phyloP scores from a whole-genome alignment of 2,113 vertebrate species.

The Calypte anna region DNA sequence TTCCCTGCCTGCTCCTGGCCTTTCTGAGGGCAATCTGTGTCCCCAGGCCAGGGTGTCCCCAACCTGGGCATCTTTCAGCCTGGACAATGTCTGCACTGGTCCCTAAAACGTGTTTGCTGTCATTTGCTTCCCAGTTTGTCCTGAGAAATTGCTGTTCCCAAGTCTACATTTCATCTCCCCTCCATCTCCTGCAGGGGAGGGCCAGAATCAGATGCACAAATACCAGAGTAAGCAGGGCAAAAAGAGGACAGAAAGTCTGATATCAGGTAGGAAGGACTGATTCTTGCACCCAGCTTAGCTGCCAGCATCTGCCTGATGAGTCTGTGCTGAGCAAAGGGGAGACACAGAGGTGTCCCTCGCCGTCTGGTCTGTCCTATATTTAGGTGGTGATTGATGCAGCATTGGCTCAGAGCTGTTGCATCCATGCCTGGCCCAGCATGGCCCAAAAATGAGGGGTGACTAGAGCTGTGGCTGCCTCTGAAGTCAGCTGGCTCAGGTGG shows the following conservation, averaged over 20 bases:
- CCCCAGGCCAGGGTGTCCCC: not conserved
- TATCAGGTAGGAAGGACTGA: not conserved
- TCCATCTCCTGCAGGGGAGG: not conserved
- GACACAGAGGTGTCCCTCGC: not conserved
- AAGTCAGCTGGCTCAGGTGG: slow-evolving; percentile 10
- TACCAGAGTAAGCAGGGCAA: not conserved
- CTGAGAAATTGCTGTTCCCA: not conserved
- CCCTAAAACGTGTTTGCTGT: not conserved
- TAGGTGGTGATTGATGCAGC: not conserved
- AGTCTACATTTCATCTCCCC: not conserved
- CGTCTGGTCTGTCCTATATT: not conserved
- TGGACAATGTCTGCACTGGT: not conserved
- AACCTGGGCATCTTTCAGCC: not conserved
- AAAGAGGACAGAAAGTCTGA: not conserved
- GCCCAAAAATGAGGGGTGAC: not conserved
- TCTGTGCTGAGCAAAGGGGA: fast-evolving
- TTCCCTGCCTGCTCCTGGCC: not conserved
- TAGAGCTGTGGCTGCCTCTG: not conserved
- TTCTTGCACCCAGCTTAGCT: not conserved
- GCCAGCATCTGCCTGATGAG: not conserved
- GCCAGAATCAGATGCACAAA: not conserved
- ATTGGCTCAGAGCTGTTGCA: not conserved
- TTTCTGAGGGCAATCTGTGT: not conserved
- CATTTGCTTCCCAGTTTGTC: not conserved
- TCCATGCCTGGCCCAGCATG: not conserved